Evolutionary conservation across 1,140 invertebrate genomes (phyloP).

Genomic region (Camponotus vicinus): DNA sequence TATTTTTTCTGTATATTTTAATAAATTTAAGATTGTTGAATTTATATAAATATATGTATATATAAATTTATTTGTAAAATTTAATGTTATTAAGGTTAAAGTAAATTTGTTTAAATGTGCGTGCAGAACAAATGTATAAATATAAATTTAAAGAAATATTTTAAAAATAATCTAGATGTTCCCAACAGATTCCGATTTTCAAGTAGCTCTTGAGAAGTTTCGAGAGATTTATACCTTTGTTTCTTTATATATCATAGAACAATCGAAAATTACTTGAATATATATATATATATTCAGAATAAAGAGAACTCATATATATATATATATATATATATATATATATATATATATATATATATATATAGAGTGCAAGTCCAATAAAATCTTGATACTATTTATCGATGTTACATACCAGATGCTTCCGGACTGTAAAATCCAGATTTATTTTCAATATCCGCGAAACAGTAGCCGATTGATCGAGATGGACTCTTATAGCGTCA

Average conservation of each 20-base stretch:
- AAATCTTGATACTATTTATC: not conserved
- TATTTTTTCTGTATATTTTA: not conserved
- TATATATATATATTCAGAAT: conserved; percentile 6
- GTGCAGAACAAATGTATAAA: not conserved
- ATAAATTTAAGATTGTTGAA: not conserved
- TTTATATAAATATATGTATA: too few relatives aligned
- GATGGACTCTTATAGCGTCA: not conserved
- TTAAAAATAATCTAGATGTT: not conserved
- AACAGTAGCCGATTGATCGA: conserved; percentile 8
- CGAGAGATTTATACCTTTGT: not conserved
- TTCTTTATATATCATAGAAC: not conserved
- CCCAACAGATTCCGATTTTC: conserved; percentile 2
- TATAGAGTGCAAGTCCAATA: not conserved
- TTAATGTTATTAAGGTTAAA: not conserved
- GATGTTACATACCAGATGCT: not conserved
- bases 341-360: conserved; percentile 18
- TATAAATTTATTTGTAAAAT: too few relatives aligned
- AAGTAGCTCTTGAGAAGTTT: not conserved
- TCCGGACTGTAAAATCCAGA: not conserved
- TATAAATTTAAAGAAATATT: not conserved
- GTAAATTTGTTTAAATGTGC: not conserved
- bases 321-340: conserved; percentile 14
- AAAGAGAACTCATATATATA: not conserved
- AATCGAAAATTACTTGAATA: conserved; percentile 18
- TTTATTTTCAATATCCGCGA: conserved; percentile 44